phyloP scores from a whole-genome alignment of 2,113 vertebrate species.

The Myotis davidii region DNA sequence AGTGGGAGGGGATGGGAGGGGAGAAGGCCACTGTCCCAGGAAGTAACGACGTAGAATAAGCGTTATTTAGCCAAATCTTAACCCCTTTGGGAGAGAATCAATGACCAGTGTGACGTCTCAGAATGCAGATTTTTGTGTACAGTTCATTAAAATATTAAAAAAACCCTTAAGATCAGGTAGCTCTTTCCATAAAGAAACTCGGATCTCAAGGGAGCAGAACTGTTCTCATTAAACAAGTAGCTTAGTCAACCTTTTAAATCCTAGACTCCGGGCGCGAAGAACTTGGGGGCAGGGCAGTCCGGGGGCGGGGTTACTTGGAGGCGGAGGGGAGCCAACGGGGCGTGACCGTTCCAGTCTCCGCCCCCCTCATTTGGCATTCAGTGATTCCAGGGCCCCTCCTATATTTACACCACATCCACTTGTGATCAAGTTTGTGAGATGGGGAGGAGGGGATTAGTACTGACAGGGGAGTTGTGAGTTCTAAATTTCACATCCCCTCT shows the following conservation, averaged over 20 bases:
- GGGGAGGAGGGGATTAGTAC: neutral
- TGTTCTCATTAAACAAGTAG: constrained; percentile 24
- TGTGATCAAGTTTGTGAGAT: constrained; percentile 4
- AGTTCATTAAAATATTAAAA: neutral
- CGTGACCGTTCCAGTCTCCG: neutral
- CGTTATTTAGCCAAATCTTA: constrained; percentile 13
- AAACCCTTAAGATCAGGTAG: neutral
- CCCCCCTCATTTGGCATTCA: neutral
- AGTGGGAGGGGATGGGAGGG: neutral
- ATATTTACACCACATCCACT: constrained; percentile 75
- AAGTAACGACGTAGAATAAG: neutral
- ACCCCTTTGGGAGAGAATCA: constrained; percentile 13
- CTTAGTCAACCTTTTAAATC: constrained; percentile 46
- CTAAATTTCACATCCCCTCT: neutral
- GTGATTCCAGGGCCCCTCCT: neutral
- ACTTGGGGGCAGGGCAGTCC: neutral
- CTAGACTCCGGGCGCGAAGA: neutral
- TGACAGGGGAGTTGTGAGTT: neutral
- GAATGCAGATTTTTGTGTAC: neutral
- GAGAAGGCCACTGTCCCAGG: neutral
- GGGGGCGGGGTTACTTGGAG: constrained; percentile 6
- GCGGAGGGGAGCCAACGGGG: neutral
- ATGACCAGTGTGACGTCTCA: neutral
- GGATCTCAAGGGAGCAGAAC: neutral
- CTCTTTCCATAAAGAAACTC: neutral